phyloP scores from a whole-genome alignment of 2,113 vertebrate genomes.

The Chamaea fasciata region DNA sequence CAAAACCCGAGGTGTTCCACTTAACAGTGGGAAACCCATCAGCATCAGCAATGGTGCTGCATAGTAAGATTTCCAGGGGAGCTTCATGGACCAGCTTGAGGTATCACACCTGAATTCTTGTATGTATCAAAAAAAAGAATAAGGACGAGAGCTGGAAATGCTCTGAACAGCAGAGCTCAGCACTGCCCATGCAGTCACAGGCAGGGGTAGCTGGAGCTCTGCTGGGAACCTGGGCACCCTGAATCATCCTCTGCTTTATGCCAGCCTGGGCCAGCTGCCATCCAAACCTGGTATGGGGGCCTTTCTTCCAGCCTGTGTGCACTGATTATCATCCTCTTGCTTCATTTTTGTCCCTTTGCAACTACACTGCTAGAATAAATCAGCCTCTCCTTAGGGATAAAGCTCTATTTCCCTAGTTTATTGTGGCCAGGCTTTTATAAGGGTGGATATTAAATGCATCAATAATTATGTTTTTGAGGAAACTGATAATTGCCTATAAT shows the following conservation, averaged over 20 bases:
- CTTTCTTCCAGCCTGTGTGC: neutral
- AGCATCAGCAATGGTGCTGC: accelerated
- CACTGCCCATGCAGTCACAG: neutral
- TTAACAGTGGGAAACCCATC: neutral
- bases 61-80: neutral
- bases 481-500: neutral
- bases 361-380: neutral
- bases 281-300: neutral
- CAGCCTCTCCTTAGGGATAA: neutral
- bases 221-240: neutral
- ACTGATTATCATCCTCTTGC: neutral
- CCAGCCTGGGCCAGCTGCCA: neutral
- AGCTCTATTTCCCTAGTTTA: neutral
- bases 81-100: neutral
- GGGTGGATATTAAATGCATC: neutral
- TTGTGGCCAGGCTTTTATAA: neutral
- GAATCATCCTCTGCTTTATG: neutral
- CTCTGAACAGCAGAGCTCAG: neutral
- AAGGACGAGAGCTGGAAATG: neutral
- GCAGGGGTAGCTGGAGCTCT: neutral
- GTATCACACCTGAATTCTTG: neutral
- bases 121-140: neutral
- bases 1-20: neutral
- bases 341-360: neutral
- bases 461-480: neutral